Percentiles rank a stretch among this genome's conserved stretches.
phyloP scores from a whole-genome alignment of 2,888 invertebrate species.

The Antitype chi region DNA sequence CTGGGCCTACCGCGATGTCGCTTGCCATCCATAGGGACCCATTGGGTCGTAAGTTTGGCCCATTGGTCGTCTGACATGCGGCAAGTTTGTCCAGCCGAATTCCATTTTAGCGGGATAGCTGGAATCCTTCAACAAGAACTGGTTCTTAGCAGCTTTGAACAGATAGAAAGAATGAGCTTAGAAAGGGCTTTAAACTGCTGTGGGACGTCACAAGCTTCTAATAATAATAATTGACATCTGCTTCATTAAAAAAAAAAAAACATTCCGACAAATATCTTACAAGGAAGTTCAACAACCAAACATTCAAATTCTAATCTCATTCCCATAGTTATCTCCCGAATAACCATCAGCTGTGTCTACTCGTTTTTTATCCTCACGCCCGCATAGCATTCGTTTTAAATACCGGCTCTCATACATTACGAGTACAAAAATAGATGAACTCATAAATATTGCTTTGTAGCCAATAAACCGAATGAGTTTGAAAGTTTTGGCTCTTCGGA shows the following conservation, averaged over 20 bases:
- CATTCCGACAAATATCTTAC: background rate
- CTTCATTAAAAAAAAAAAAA: background rate
- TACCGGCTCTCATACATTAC: conserved; percentile 34
- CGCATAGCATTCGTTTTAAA: conserved; percentile 43
- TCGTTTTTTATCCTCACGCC: conserved; percentile 30
- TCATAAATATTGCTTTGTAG: conserved; percentile 52
- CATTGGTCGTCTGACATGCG: too few species aligned
- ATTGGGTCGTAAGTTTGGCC: too few species aligned
- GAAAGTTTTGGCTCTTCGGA: conserved; percentile 20
- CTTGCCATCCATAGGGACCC: too few species aligned
- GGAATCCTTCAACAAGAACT: too few species aligned
- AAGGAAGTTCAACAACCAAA: conserved; percentile 30
- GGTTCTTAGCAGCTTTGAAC: too few species aligned
- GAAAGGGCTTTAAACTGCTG: too few species aligned
- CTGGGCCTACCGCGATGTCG: too few species aligned
- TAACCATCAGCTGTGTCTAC: conserved; percentile 44
- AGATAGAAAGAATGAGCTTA: too few species aligned
- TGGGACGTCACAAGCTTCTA: too few species aligned
- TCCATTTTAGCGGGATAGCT: too few species aligned
- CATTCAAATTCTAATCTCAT: conserved; percentile 15
- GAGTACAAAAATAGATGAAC: conserved; percentile 63
- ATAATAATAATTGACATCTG: background rate
- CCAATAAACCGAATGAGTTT: conserved; percentile 40
- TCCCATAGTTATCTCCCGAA: conserved; percentile 24
- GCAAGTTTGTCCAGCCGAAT: too few species aligned